A percentile compares a stretch with the other conserved stretches of the same genome.
Conservation (phyloP, 2,797 vertebrate species). For the Emydoidea blandingii region DNA sequence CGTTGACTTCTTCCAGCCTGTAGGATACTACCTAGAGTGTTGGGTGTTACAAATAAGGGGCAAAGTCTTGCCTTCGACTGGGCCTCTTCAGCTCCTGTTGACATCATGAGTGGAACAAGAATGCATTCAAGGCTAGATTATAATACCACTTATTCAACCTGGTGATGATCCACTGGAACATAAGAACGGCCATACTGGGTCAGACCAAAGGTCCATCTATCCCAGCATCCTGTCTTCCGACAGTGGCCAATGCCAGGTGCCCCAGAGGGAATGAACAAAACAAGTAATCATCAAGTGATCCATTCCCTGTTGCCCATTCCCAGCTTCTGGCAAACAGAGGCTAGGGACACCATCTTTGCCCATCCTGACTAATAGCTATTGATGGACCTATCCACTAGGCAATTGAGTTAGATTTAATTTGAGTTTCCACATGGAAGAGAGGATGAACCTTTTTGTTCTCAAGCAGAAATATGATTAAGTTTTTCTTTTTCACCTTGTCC, state of each 20-base stretch:
- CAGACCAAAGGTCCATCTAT: no score
- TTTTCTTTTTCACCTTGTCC: slow-evolving; percentile 68
- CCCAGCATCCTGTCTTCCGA: no score
- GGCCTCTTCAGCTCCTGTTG: not conserved
- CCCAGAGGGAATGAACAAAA: no score
- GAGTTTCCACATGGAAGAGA: slow-evolving; percentile 39
- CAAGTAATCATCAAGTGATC: no score
- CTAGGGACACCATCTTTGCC: no score
- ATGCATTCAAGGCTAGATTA: not conserved
- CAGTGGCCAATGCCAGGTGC: no score
- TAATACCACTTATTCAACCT: not conserved
- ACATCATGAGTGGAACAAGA: not conserved
- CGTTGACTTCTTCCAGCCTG: not conserved
- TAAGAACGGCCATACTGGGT: no score
- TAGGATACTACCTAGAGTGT: not conserved
- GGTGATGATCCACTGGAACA: not conserved
- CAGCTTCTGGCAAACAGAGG: no score
- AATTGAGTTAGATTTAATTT: slow-evolving; percentile 42
- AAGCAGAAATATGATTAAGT: slow-evolving; percentile 50
- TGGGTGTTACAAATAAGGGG: slow-evolving; percentile 18
- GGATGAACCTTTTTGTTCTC: slow-evolving; percentile 37
- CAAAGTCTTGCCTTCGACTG: not conserved
- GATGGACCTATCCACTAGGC: rapidly evolving
- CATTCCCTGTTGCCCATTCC: no score
- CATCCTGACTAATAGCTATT: no score